These are phyloP conservation scores for Hipparchia sbordonii DNA, from an alignment of 2,888 invertebrate genomes.

Conservation along the genomic window DNA sequence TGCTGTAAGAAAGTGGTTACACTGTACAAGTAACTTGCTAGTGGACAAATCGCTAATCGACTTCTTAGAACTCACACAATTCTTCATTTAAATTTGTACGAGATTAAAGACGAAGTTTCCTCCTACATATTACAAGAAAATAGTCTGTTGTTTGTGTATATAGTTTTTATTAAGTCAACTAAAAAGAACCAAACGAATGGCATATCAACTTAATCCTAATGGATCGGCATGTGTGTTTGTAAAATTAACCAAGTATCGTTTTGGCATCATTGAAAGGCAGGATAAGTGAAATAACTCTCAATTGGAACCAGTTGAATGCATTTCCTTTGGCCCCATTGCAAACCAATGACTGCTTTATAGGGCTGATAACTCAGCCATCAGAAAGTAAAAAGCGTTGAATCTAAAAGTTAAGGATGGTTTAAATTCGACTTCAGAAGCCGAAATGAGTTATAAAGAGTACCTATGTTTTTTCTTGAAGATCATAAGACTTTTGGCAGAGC, in stretches of 20 bases:
- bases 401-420: neutral
- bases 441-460: neutral
- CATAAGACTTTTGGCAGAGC: no score
- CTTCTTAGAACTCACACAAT: no score
- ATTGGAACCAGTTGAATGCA: slow-evolving; percentile 48
- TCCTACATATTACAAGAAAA: no score
- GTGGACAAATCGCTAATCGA: no score
- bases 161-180: neutral
- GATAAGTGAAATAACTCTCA: slow-evolving; percentile 48
- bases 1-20: no score
- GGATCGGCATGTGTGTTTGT: slow-evolving; percentile 34
- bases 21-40: no score
- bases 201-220: slow-evolving; percentile 13
- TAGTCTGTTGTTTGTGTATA: no score
- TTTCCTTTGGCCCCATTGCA: slow-evolving; percentile 48
- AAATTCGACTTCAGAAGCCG: neutral
- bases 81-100: no score
- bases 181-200: neutral
- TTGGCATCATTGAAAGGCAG: slow-evolving; percentile 45
- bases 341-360: slow-evolving; percentile 40
- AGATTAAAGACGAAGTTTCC: no score
- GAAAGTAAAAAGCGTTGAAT: neutral
- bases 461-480: no score
- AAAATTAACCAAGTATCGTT: slow-evolving; percentile 38
- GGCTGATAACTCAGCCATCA: slow-evolving; percentile 18